Evolutionary conservation across 37 sponge, comb jelly and placozoan genomes (phyloP).

Genomic region (Amphimedon queenslandica): DNA sequence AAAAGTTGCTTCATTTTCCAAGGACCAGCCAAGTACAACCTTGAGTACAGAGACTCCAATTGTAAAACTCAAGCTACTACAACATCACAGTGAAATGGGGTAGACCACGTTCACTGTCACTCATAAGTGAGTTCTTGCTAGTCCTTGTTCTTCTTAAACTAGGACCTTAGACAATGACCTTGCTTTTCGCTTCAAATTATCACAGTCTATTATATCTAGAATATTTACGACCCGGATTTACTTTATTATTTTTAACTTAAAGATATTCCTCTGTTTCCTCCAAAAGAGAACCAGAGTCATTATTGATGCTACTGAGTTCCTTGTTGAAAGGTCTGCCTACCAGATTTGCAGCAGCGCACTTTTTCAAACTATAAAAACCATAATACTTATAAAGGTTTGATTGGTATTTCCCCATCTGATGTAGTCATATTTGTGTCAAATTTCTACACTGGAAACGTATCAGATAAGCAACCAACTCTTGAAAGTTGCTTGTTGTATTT

Average conservation of each 20-base stretch:
- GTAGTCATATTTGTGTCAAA: conserved; percentile 43
- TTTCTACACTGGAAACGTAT: conserved; percentile 40
- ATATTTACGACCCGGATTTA: conserved; percentile 36
- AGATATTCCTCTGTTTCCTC: conserved; percentile 37
- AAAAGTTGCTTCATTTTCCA: conserved; percentile 13
- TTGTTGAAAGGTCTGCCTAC: conserved; percentile 27
- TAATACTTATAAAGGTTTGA: conserved; percentile 46
- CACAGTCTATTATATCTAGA: conserved; percentile 27
- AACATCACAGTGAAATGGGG: too few species aligned
- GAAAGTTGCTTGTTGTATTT: conserved; percentile 42
- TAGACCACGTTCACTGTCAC: conserved; percentile 20
- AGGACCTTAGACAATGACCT: conserved; percentile 32
- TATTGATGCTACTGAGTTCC: conserved; percentile 47
- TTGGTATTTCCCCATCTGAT: conserved; percentile 54
- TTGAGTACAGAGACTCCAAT: conserved; percentile 33
- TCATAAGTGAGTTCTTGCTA: too few species aligned
- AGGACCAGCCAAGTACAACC: conserved; percentile 21
- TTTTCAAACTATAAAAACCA: conserved; percentile 55
- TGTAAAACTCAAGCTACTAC: too few species aligned
- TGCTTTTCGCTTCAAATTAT: conserved; percentile 26
- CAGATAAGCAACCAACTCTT: conserved; percentile 35
- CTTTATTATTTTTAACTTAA: conserved; percentile 22
- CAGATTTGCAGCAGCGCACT: conserved; percentile 39
- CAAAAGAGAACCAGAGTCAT: conserved; percentile 31
- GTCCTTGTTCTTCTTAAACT: too few species aligned